Evolutionary conservation across 37 sponge, comb jelly and placozoan genomes (phyloP), one percentile per base, ranked within the genome.

Genomic region (Spongia lamella): DNA sequence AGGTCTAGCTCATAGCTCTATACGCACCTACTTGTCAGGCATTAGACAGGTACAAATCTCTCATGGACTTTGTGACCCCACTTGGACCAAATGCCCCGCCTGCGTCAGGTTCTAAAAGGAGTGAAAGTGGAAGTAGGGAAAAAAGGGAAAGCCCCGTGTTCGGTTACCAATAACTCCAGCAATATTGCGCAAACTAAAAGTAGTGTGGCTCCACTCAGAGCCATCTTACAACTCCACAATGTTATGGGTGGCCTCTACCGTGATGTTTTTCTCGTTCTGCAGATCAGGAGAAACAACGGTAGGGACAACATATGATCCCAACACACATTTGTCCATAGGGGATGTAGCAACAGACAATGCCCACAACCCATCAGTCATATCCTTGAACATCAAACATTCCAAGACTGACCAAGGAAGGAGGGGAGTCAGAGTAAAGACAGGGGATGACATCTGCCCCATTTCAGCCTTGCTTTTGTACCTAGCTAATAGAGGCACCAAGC

Each of bases 321-420:
- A 17, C 17, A 17, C 53, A 14, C 53, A 52, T 17, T 17, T 52
- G 53, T 52, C 13, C 62, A n/a, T 61, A 24, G 13, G 25, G 24
- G 62, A 61, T 13, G 21, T 63, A 25, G 30, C 30, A 63, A 63
- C 33, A 31, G 32, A 63, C 31, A 30, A 27, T 35, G 20, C 20
- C 34, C 30, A 20, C 20, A 63, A 63, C 65, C 65, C 32, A 27
- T 9, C 32, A 3, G n/a, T 29, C 32, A 32, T 63, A 20, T 33
- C 29, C n/a, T 31, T 63, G 65, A n/a, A n/a, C n/a, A 63, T 63
- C 25, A 63, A 63, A 27, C 30, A 22, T 31, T 63, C 65, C 3
- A 70, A 70, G 54, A 70, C 71, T 1, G 71, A 70, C 53, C 71
- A 25, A 20, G 49, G 49, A 29, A 27, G 71, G 26, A 47, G 22